Evolutionary conservation across 2,888 invertebrate species (phyloP).

Genomic region (Campoplex capitator): DNA sequence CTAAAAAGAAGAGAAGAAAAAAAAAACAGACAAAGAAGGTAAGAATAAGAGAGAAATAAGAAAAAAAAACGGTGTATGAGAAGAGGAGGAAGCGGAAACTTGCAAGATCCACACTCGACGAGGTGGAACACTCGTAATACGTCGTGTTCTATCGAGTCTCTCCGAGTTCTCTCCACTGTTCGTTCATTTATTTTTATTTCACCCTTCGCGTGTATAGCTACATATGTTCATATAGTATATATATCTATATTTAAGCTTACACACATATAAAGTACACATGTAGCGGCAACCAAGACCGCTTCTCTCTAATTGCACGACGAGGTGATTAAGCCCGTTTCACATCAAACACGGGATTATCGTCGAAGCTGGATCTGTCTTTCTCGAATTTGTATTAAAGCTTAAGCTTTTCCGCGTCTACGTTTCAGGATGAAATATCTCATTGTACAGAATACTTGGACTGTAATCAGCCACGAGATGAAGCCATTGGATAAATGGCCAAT

Average conservation of each 20-base stretch:
- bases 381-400: constrained; percentile 39
- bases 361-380: constrained; percentile 35
- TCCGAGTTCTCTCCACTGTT: constrained; percentile 38
- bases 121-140: constrained; percentile 69
- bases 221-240: constrained; percentile 13
- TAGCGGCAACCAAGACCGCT: constrained; percentile 23
- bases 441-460: neutral
- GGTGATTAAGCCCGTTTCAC: constrained; percentile 66
- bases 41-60: constrained; percentile 17
- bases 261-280: neutral
- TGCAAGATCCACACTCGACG: constrained; percentile 57
- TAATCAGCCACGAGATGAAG: constrained; percentile 18
- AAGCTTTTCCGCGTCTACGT: constrained; percentile 6
- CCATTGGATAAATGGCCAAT: constrained; percentile 17
- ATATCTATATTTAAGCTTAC: constrained; percentile 7
- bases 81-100: constrained; percentile 62
- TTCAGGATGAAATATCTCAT: constrained; percentile 32
- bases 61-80: constrained; percentile 1
- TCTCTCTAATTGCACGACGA: constrained; percentile 65
- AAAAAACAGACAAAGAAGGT: constrained; percentile 5
- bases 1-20: constrained; percentile 31
- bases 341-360: constrained; percentile 67
- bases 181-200: constrained; percentile 45
- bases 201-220: constrained; percentile 17
- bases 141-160: constrained; percentile 67